These are phyloP conservation scores for Cacoxenus indagator DNA, from an alignment of 2,888 invertebrate genomes.

Conservation along the genomic window DNA sequence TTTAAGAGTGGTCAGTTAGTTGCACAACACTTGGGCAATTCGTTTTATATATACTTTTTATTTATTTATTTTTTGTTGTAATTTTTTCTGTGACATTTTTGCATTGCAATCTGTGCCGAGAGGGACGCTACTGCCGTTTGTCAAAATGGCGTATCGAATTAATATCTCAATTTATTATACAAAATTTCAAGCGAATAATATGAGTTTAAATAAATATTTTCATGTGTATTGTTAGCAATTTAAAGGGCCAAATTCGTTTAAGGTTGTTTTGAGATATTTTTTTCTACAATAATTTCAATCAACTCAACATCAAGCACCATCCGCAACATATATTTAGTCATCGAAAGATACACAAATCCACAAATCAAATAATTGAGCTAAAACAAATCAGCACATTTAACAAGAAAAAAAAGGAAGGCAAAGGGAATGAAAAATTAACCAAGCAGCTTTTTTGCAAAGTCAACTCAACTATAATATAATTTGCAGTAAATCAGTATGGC, in stretches of 20 bases:
- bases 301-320: not conserved
- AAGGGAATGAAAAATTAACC: not conserved
- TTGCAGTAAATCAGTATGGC: constrained; percentile 54
- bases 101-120: not conserved
- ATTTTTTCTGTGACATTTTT: not conserved
- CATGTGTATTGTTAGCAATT: not conserved
- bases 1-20: not conserved
- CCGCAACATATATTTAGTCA: not conserved
- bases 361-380: not conserved
- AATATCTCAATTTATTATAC: constrained; percentile 66
- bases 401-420: not conserved
- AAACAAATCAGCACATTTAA: not conserved
- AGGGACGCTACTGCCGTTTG: constrained; percentile 26
- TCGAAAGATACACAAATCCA: not conserved
- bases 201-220: not conserved
- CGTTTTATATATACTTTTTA: not conserved
- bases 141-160: constrained; percentile 54
- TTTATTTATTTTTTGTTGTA: not conserved
- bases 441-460: not conserved
- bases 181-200: constrained; percentile 62
- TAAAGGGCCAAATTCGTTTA: too few relatives aligned
- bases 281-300: too few relatives aligned
- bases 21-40: constrained; percentile 4
- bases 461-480: constrained; percentile 41
- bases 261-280: too few relatives aligned